Evolutionary conservation across 1,140 invertebrate genomes (phyloP).

Genomic region (Onthophagus taurus): DNA sequence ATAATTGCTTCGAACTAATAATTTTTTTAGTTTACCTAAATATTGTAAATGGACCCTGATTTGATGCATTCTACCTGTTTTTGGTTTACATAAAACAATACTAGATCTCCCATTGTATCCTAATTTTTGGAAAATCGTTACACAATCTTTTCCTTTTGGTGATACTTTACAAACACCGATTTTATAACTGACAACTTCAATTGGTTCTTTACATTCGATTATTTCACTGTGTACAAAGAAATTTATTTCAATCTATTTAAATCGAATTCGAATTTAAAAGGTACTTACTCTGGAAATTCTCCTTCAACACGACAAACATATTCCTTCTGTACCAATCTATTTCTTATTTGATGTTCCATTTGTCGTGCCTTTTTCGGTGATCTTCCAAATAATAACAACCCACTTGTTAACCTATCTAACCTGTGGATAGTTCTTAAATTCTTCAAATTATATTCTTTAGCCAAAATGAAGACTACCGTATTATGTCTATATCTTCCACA

Average conservation of each 20-base stretch:
- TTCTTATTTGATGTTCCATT: constrained; percentile 89
- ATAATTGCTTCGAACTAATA: background rate
- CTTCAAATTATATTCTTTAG: constrained; percentile 90
- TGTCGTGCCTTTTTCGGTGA: constrained; percentile 84
- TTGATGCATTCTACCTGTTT: constrained; percentile 96
- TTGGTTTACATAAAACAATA: constrained; percentile 85
- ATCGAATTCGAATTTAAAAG: background rate
- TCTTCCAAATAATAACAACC: constrained; percentile 86
- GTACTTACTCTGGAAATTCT: constrained; percentile 88
- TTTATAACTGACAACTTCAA: constrained; percentile 89
- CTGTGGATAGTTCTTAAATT: constrained; percentile 88
- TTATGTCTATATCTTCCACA: constrained; percentile 95
- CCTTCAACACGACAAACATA: constrained; percentile 96
- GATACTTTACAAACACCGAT: constrained; percentile 92
- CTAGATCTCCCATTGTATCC: constrained; percentile 81
- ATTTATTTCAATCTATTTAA: background rate
- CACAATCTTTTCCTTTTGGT: constrained; percentile 80
- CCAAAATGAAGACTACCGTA: constrained; percentile 91
- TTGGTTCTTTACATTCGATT: constrained; percentile 80
- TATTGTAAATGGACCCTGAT: constrained; percentile 98
- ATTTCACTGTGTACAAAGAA: constrained; percentile 50
- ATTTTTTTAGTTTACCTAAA: constrained; percentile 53
- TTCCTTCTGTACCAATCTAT: constrained; percentile 87
- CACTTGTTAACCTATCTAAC: constrained; percentile 88
- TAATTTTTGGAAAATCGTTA: constrained; percentile 80